Evolutionary conservation across 2,113 vertebrate genomes (phyloP).

Genomic region (Otus sunia): DNA sequence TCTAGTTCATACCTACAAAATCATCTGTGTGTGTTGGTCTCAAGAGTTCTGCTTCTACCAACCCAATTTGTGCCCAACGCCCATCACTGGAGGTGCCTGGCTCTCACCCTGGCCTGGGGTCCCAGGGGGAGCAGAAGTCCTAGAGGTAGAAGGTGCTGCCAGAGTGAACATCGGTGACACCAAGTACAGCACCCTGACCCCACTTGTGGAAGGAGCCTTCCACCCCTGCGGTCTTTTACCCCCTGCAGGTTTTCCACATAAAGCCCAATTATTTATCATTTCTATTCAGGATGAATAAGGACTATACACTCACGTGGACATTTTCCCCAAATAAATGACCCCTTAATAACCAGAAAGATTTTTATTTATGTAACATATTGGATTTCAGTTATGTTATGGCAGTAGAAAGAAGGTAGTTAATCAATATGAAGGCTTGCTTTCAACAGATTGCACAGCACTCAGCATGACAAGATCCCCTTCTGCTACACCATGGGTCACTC

Average conservation of each 20-base stretch:
- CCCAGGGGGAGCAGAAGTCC: neutral
- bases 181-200: neutral
- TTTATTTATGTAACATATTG: constrained; percentile 67
- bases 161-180: neutral
- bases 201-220: neutral
- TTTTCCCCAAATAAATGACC: constrained; percentile 51
- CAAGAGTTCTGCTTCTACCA: neutral
- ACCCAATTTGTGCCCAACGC: neutral
- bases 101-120: neutral
- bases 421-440: constrained; percentile 68
- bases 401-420: constrained; percentile 63
- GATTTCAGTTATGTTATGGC: constrained; percentile 65
- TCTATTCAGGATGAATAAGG: constrained; percentile 5
- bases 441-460: constrained; percentile 60
- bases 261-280: constrained; percentile 30
- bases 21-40: accelerated
- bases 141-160: neutral
- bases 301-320: neutral
- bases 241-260: neutral
- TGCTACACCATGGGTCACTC: constrained; percentile 48
- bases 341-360: constrained; percentile 55
- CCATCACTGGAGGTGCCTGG: accelerated
- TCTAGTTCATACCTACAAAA: neutral
- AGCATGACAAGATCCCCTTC: constrained; percentile 58
- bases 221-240: neutral